These are phyloP conservation scores for Lathronympha strigana DNA, from an alignment of 2,888 invertebrate species.

Conservation along the genomic window DNA sequence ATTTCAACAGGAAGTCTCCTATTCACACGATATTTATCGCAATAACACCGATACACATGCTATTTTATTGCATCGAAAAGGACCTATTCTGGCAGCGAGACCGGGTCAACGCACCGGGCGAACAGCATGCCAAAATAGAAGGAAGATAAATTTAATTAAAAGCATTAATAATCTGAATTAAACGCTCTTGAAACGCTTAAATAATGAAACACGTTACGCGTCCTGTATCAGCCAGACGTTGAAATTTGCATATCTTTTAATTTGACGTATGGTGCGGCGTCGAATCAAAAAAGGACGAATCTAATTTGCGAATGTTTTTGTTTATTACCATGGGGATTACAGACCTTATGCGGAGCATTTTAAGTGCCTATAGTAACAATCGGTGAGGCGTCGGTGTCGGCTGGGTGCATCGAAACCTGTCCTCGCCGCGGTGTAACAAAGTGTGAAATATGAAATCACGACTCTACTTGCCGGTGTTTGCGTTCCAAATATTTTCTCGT, in stretches of 20 bases:
- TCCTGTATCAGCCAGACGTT: slow-evolving; percentile 62
- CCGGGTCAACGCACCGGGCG: slow-evolving; percentile 67
- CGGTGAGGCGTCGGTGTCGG: slow-evolving; percentile 48
- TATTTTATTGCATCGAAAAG: slow-evolving; percentile 48
- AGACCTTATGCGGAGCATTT: slow-evolving; percentile 29
- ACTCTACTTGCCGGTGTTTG: slow-evolving; percentile 78
- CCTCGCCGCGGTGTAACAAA: slow-evolving; percentile 71
- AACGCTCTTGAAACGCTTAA: slow-evolving; percentile 67
- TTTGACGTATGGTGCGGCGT: slow-evolving; percentile 66
- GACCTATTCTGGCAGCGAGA: slow-evolving; percentile 47
- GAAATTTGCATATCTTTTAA: slow-evolving; percentile 77
- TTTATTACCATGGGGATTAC: slow-evolving; percentile 39
- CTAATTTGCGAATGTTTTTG: slow-evolving; percentile 36
- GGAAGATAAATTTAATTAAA: slow-evolving; percentile 78
- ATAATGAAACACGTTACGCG: slow-evolving; percentile 65
- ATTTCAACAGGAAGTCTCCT: slow-evolving; percentile 66
- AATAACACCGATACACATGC: slow-evolving; percentile 47
- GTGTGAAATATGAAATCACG: slow-evolving; percentile 85
- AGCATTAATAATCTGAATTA: slow-evolving; percentile 74
- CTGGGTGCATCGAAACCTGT: slow-evolving; percentile 73
- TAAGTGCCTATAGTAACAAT: slow-evolving; percentile 28
- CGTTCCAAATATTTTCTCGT: slow-evolving; percentile 80
- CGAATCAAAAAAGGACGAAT: slow-evolving; percentile 47
- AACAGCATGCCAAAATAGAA: slow-evolving; percentile 71
- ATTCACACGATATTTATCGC: slow-evolving; percentile 64